Percentiles rank a stretch among this genome's conserved stretches.
These are phyloP conservation scores for Thunnus maccoyii DNA, from an alignment of 2,113 vertebrate species.

Conservation along the genomic window DNA sequence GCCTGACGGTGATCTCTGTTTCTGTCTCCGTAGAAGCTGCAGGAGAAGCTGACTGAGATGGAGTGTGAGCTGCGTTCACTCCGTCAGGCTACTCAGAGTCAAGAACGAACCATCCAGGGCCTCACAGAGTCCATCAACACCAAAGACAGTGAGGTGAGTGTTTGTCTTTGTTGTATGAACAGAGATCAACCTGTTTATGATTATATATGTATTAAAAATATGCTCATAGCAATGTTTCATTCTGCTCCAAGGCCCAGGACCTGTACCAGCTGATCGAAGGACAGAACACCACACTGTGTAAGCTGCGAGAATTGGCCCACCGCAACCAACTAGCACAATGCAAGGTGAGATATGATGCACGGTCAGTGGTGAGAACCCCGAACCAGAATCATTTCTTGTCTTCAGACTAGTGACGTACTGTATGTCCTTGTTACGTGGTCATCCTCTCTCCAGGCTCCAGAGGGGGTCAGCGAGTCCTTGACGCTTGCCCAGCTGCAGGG, in stretches of 20 bases:
- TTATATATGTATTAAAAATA: background rate
- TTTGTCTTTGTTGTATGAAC: background rate
- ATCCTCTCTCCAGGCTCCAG: slow-evolving; percentile 66
- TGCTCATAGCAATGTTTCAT: background rate
- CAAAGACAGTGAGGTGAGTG: slow-evolving; percentile 91
- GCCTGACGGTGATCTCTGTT: background rate
- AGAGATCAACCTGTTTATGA: background rate
- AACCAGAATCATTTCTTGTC: background rate
- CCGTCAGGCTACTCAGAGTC: slow-evolving; percentile 88
- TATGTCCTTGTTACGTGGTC: slow-evolving; percentile 13
- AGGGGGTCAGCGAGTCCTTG: slow-evolving; percentile 60
- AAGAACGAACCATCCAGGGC: slow-evolving; percentile 89
- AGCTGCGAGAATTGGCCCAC: slow-evolving; percentile 90
- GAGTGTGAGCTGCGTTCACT: slow-evolving; percentile 89
- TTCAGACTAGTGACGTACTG: background rate
- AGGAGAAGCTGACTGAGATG: slow-evolving; percentile 93
- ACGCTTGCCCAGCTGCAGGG: slow-evolving; percentile 83
- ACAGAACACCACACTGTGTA: slow-evolving; percentile 91
- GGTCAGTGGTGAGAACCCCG: background rate
- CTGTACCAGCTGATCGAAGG: slow-evolving; percentile 91
- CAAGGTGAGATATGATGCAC: slow-evolving; percentile 80
- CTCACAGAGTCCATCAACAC: slow-evolving; percentile 89
- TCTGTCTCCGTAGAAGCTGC: slow-evolving; percentile 86
- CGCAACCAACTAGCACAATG: slow-evolving; percentile 87
- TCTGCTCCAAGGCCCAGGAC: slow-evolving; percentile 87